Percentiles rank a stretch among this genome's conserved stretches.
These are phyloP conservation scores for Orgyia antiqua DNA, from an alignment of 2,888 invertebrate genomes.

Conservation along the genomic window DNA sequence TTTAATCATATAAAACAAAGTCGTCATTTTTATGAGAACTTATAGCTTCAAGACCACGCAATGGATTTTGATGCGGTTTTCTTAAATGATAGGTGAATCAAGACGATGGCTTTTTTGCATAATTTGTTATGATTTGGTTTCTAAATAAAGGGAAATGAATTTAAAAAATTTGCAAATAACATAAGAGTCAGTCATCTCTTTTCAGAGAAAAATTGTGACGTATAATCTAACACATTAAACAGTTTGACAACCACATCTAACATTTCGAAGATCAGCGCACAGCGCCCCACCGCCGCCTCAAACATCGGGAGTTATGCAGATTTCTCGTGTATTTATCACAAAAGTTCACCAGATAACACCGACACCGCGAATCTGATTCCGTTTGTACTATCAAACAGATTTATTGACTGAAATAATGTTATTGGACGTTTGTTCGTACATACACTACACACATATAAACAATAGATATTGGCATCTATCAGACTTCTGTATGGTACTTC, in stretches of 20 bases:
- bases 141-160: no score
- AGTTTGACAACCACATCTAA: conserved; percentile 9
- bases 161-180: no score
- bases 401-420: conserved; percentile 58
- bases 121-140: no score
- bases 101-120: no score
- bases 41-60: no score
- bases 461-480: conserved; percentile 30
- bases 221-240: no score
- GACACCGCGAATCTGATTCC: conserved; percentile 75
- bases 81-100: no score
- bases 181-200: no score
- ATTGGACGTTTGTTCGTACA: conserved; percentile 21
- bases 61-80: no score
- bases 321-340: conserved; percentile 68
- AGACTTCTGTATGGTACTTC: conserved; percentile 16
- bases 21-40: no score
- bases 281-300: conserved; percentile 46
- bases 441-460: conserved; percentile 21
- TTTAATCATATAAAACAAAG: no score
- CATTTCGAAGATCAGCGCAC: neutral
- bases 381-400: conserved; percentile 58
- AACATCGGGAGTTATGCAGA: conserved; percentile 71
- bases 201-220: no score
- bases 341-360: conserved; percentile 72